These are phyloP conservation scores for Myodes glareolus DNA, from an alignment of 2,113 vertebrate genomes.

Conservation along the genomic window DNA sequence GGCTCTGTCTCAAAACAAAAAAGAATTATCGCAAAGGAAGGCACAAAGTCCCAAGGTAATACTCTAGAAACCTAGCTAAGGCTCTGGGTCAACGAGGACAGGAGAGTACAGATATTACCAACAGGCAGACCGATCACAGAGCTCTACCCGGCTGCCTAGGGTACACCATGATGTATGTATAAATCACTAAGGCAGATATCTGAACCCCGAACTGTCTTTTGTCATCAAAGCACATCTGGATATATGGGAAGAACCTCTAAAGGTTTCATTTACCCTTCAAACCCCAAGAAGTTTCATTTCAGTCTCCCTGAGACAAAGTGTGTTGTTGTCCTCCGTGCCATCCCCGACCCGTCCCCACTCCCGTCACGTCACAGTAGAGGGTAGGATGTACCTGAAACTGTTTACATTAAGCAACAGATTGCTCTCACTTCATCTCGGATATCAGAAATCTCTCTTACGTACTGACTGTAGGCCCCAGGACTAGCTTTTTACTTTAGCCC, in stretches of 20 bases:
- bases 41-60: accelerated
- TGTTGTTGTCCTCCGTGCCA: too few relatives aligned
- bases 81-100: background rate
- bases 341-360: too few relatives aligned
- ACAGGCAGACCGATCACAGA: background rate
- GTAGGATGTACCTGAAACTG: background rate
- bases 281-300: background rate
- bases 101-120: background rate
- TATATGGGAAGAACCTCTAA: background rate
- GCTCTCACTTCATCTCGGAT: background rate
- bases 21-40: background rate
- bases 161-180: background rate
- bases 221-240: background rate
- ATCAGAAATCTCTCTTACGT: background rate
- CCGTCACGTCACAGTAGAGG: accelerated
- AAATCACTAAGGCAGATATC: background rate
- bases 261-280: background rate
- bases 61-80: background rate
- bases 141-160: background rate
- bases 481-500: background rate
- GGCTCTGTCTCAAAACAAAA: background rate
- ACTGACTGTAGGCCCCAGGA: background rate
- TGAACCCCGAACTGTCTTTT: background rate
- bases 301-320: background rate
- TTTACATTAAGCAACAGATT: background rate